Base-by-base conservation (phyloP, 2,888 invertebrate species). In the Matsumyia berberina region DNA sequence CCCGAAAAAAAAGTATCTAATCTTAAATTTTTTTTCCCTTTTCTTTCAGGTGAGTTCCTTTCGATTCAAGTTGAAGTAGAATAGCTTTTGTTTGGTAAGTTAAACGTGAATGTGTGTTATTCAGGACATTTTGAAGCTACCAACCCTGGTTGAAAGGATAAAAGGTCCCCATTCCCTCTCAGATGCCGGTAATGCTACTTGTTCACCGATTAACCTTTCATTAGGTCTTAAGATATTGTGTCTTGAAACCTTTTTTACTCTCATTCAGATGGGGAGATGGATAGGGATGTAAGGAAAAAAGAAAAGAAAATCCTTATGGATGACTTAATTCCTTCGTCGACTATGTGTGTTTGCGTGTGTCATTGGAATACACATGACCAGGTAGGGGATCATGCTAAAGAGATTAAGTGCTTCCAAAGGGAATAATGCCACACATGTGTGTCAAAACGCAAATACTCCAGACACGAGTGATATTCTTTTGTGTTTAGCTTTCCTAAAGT, bases 201-300 rank as follows among this genome's bases (percentile, higher is more conserved):
- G 67, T 67, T 67, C 60, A 19, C 46, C 62, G 83, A 78, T 78
- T 78, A 78, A 78, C 69, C 78, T 73, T 74, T 78, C 72, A 83
- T 73, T 60, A 73, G 77, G 78, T 55, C 78, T 83, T 66, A 83
- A 49, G 72, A 73, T 73, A 78, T 78, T 73, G 60, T 57, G 73
- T 64, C 62, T 58, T 17, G 73, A 73, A 64, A 58, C 64, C 60
- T 67, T 73, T 67, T 60, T 35, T 29, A 9, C 15, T 42, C 62
- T 24, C 39, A 24, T 35, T 24, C 29, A 11, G 9, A 11, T 2
- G 17, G 44, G 46, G 24, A n/a, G n/a, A n/a, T n/a, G 0, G 29
- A 9, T 11, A 9, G 12, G 19, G 19, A 17, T 60, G 62, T 64
- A 64, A 55, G 46, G 37, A 9, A 11, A 58, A 42, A 37, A 72